A percentile compares a stretch with the other conserved stretches of the same genome.
These are phyloP conservation scores for Calameuta pallipes DNA, from an alignment of 2,888 invertebrate species.

Conservation along the genomic window DNA sequence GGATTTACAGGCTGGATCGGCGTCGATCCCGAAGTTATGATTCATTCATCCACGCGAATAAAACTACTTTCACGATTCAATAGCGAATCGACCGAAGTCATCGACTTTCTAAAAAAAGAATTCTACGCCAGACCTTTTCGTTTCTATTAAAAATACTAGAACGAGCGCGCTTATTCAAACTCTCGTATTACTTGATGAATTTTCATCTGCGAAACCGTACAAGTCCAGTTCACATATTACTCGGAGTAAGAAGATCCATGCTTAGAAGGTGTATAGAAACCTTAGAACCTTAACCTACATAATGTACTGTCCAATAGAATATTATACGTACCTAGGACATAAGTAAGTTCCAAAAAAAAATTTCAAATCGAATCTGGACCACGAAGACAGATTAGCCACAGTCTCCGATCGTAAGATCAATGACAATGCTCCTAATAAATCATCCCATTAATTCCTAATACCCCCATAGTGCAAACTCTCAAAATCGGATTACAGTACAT, in stretches of 20 bases:
- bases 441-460: background rate
- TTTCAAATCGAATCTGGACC: background rate
- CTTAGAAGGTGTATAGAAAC: slow-evolving; percentile 35
- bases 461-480: background rate
- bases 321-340: slow-evolving; percentile 11
- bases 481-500: background rate
- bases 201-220: slow-evolving; percentile 33
- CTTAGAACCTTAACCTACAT: slow-evolving; percentile 30
- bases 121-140: background rate
- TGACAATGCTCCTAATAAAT: background rate
- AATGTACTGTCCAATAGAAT: slow-evolving; percentile 29
- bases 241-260: slow-evolving; percentile 27
- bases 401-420: background rate
- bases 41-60: background rate
- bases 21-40: background rate
- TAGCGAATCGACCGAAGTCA: too few species aligned
- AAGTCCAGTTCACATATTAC: slow-evolving; percentile 29
- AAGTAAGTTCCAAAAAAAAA: background rate
- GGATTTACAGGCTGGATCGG: background rate
- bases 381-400: background rate
- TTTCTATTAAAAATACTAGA: background rate
- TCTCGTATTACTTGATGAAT: slow-evolving; percentile 30
- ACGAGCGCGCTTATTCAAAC: slow-evolving; percentile 10
- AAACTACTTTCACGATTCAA: background rate
- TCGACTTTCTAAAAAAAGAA: background rate